A percentile compares a stretch with the other conserved stretches of the same genome.
phyloP scores from a whole-genome alignment of 2,888 invertebrate genomes.

The Agrochola lychnidis region DNA sequence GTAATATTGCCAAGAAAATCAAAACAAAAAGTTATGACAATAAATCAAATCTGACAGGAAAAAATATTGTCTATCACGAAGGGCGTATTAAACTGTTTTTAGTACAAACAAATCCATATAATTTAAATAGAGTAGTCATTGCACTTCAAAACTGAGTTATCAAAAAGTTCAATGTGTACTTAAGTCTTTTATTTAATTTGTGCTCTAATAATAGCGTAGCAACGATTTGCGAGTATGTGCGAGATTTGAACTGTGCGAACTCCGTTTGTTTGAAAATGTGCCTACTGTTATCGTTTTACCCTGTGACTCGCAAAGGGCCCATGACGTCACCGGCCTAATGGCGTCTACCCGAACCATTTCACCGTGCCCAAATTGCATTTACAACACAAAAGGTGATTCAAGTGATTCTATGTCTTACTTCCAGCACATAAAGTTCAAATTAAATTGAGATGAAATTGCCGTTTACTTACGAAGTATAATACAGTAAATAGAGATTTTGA shows the following conservation, averaged over 20 bases:
- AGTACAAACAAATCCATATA: background rate
- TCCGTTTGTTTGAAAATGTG: background rate
- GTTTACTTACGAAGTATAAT: conserved; percentile 55
- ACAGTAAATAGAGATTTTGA: conserved; percentile 62
- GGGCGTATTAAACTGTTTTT: background rate
- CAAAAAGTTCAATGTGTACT: background rate
- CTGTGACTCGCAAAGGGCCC: conserved; percentile 22
- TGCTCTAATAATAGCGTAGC: background rate
- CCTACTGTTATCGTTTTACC: conserved; percentile 23
- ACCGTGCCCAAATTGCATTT: conserved; percentile 66
- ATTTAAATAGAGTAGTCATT: background rate
- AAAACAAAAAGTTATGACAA: no score
- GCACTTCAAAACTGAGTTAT: background rate
- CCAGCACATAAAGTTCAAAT: conserved; percentile 12
- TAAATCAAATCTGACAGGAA: background rate
- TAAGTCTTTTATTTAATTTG: background rate
- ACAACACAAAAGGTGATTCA: conserved; percentile 47
- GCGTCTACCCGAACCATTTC: conserved; percentile 63
- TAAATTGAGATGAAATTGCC: background rate
- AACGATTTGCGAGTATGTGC: background rate
- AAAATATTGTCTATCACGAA: background rate
- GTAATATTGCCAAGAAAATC: background rate
- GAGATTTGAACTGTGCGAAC: background rate
- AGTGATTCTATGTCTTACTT: conserved; percentile 37
- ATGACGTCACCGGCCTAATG: conserved; percentile 68